Base-by-base conservation (phyloP, 2,113 vertebrate species). In the Columba livia region DNA sequence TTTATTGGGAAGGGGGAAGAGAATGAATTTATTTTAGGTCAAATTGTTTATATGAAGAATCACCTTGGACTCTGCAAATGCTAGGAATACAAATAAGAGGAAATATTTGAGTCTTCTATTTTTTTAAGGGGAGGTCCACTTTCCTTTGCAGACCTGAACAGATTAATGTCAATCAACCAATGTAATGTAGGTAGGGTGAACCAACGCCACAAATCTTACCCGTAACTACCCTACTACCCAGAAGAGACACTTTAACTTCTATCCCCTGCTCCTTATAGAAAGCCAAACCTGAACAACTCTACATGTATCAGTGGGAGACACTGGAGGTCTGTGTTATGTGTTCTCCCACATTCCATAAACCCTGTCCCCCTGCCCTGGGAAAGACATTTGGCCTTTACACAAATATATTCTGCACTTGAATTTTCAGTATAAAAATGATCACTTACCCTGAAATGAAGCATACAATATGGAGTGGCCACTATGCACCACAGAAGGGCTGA, bases 261-360 rank as follows among this genome's bases (percentile, higher is more conserved):
- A 36, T 5, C 1, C 11, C 11, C 32, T 0, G 0, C 20, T 67
- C 48, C 51, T 78, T 40, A 71, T 0, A 67, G 15, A 88, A 78
- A 78, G 17, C 32, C 34, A 88, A 77, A 56, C 14, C 34, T 83
- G 29, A 90, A 40, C 17, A 77, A 71, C 14, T 61, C 56, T 50
- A 40, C 24, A 8, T 3, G 4, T n/a, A 36, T 24, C 51, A 47
- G 8, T 38, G 47, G n/a, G 34, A 82, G 60, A 67, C 34, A 42
- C 12, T 12, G 12, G 16, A 53, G 31, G 38, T 54, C 65, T 81
- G 24, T 2, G 1, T 62, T 38, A 58, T 2, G 12, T 38, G 19
- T 18, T 79, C 16, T 79, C 64, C 25, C 51, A 65, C 5, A 4
- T 34, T 54, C 12, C 32, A 10, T 38, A 26, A 47, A 47, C 44